phyloP scores from a whole-genome alignment of 2,797 vertebrate genomes.

The Phaenicophaeus curvirostris region DNA sequence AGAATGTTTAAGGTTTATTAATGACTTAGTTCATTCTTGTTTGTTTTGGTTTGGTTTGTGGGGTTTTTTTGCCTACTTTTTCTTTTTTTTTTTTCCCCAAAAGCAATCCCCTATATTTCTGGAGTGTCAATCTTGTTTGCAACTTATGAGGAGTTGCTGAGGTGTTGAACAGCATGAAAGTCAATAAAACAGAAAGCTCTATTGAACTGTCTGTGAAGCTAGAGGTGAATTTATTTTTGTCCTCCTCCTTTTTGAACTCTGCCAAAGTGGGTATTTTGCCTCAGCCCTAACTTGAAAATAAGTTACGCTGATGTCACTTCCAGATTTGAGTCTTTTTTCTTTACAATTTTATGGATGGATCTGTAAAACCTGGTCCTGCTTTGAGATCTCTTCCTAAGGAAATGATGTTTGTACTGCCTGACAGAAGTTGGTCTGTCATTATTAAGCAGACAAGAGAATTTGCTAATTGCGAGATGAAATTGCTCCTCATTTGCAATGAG shows the following conservation, averaged over 20 bases:
- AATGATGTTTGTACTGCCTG: not conserved
- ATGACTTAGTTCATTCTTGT: not conserved
- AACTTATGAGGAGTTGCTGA: not conserved
- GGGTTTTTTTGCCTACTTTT: rapidly evolving
- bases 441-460: not conserved
- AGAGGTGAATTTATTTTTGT: not conserved
- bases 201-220: not conserved
- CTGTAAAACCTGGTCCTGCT: not conserved
- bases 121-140: not conserved
- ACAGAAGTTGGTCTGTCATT: not conserved
- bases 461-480: not conserved
- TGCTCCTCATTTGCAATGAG: not conserved
- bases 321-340: not conserved
- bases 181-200: not conserved
- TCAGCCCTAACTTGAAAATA: not conserved
- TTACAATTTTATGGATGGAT: not conserved
- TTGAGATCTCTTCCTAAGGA: not conserved
- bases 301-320: not conserved
- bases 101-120: not conserved
- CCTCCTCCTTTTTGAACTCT: not conserved
- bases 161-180: not conserved
- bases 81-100: not conserved
- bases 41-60: too few relatives aligned
- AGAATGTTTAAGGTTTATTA: not conserved
- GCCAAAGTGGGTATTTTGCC: not conserved